phyloP scores from a whole-genome alignment of 2,888 invertebrate genomes.

The Tetheella fluctuosa region DNA sequence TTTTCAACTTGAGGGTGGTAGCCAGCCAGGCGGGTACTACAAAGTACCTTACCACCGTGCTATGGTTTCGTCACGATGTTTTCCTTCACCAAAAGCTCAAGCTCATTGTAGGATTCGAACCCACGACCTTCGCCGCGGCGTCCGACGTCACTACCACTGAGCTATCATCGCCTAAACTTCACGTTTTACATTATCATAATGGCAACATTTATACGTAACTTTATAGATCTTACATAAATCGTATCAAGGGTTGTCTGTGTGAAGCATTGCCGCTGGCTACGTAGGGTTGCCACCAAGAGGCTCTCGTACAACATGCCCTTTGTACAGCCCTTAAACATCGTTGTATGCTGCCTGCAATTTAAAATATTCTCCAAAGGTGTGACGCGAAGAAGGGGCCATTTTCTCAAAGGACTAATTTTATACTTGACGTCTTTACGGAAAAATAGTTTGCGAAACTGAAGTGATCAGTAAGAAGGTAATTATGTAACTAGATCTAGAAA shows the following conservation, averaged over 20 bases:
- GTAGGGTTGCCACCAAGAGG: constrained; percentile 13
- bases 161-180: no score
- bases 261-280: constrained; percentile 20
- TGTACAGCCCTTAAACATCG: constrained; percentile 36
- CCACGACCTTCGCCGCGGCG: no score
- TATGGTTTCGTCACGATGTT: no score
- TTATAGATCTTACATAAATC: constrained; percentile 27
- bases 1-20: no score
- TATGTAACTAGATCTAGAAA: neutral
- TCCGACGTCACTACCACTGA: no score
- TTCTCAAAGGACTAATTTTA: constrained; percentile 60
- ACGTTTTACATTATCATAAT: neutral
- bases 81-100: no score
- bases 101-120: no score
- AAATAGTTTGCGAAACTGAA: neutral
- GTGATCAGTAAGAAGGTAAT: neutral
- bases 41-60: no score
- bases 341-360: constrained; percentile 41
- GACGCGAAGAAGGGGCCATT: constrained; percentile 39
- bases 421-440: constrained; percentile 45
- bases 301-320: constrained; percentile 26
- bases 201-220: constrained; percentile 6
- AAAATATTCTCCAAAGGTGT: constrained; percentile 39
- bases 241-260: constrained; percentile 20
- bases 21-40: no score